Evolutionary conservation across 1,140 invertebrate species (phyloP).

Genomic region (Eulimnadia texana): DNA sequence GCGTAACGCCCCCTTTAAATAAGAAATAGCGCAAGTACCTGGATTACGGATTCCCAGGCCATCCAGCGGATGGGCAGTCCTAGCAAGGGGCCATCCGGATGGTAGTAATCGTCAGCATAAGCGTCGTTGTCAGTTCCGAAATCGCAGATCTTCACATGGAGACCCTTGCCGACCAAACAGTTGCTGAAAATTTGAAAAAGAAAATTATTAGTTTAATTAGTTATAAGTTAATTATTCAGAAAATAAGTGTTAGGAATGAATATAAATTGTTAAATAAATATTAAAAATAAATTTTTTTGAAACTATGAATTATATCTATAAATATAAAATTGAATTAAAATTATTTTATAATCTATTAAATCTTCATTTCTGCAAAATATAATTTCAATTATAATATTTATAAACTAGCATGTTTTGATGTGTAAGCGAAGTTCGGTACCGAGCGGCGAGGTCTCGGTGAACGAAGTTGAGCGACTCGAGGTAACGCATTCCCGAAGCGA

Average conservation of each 20-base stretch:
- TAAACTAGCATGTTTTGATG: too few species aligned
- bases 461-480: constrained; percentile 66
- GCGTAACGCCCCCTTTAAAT: too few species aligned
- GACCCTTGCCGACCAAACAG: constrained; percentile 64
- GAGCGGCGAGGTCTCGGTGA: constrained; percentile 60
- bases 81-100: constrained; percentile 40
- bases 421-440: constrained; percentile 31
- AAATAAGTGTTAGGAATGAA: too few species aligned
- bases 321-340: background rate
- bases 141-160: constrained; percentile 67
- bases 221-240: background rate
- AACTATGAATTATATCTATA: too few species aligned
- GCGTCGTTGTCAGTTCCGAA: constrained; percentile 48
- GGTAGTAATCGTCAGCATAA: constrained; percentile 54
- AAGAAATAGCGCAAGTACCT: too few species aligned
- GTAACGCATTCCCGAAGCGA: constrained; percentile 74
- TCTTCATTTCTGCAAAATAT: too few species aligned
- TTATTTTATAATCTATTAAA: too few species aligned
- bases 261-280: too few species aligned
- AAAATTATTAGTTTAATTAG: constrained; percentile 8
- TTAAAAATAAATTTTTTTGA: too few species aligned
- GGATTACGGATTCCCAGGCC: constrained; percentile 51
- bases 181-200: constrained; percentile 44
- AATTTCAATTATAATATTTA: too few species aligned
- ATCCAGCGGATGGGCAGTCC: constrained; percentile 53